Base-by-base conservation (phyloP, 2,113 vertebrate genomes). In the Corythaixoides concolor region DNA sequence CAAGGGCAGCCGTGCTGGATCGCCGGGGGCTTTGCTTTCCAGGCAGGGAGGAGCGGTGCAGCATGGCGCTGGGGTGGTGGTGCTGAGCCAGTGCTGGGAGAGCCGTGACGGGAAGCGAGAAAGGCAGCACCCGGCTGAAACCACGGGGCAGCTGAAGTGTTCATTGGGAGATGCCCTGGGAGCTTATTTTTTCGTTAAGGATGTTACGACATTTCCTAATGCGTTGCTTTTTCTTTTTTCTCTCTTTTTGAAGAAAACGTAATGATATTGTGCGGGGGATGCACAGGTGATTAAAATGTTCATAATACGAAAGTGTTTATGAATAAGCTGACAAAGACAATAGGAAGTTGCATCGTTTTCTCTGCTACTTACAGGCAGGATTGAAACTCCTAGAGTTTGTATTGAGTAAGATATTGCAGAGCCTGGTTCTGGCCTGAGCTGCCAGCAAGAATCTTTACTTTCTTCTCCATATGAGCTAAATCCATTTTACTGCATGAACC, bases 21-120 rank as follows among this genome's bases (percentile, higher is more conserved):
- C 2, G 2, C 3, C 8, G 16, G 27, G 22, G 52, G 24, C 41
- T 82, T 23, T 26, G 45, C 60, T 43, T 10, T 70, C 21, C 6
- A 8, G 53, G 59, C 6, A 2, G 35, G 56, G 60, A 49, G 52
- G 37, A 79, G 60, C 6, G 2, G 33, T 1, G 3, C 0, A 0
- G 8, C 8, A 14, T 68, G 0, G 8, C 8, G 15, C 73, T 27
- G 27, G 23, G 19, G 17, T 7, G 7, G 13, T 50, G 49, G 49
- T 81, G 69, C 75, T 26, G 59, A 53, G 72, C 55, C 0, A 0
- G 10, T 49, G 47, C 47, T 43, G 3, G n/a, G 47, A 52, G 37
- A 64, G 32, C 60, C 59, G 74, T n/a, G 47, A 20, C 0, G 14
- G 64, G 64, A 81, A 47, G n/a, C 1, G 3, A 94, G 62, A 81